phyloP scores from a whole-genome alignment of 2,113 vertebrate species.

The Chloroceryle aenea region DNA sequence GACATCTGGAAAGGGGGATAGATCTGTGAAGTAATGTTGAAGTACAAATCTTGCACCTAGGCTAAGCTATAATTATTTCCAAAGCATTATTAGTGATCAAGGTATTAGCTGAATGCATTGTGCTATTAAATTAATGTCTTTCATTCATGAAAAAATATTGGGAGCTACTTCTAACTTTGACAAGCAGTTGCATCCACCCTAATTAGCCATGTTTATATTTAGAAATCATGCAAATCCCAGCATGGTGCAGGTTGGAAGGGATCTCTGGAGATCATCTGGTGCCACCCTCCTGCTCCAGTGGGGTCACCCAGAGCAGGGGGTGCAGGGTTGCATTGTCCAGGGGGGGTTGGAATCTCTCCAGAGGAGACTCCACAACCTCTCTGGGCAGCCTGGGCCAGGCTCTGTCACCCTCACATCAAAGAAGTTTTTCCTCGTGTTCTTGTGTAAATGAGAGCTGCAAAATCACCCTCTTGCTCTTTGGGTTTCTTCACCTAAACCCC shows the following conservation, averaged over 20 bases:
- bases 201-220: fast-evolving
- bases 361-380: background rate
- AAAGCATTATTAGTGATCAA: background rate
- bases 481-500: background rate
- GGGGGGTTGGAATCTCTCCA: background rate
- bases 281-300: background rate
- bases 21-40: background rate
- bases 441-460: background rate
- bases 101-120: background rate
- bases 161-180: background rate
- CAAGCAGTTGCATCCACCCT: background rate
- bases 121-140: background rate
- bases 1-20: background rate
- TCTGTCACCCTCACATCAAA: background rate
- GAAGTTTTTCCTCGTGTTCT: background rate
- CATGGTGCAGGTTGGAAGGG: background rate
- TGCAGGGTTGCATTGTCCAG: background rate
- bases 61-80: background rate
- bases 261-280: background rate
- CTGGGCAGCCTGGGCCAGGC: background rate
- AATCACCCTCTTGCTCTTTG: background rate
- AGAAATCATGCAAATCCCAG: background rate
- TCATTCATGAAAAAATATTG: background rate
- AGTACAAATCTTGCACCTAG: background rate
- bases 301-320: background rate